Evolutionary conservation across 2,888 invertebrate species (phyloP).

Genomic region (Euplexia lucipara): DNA sequence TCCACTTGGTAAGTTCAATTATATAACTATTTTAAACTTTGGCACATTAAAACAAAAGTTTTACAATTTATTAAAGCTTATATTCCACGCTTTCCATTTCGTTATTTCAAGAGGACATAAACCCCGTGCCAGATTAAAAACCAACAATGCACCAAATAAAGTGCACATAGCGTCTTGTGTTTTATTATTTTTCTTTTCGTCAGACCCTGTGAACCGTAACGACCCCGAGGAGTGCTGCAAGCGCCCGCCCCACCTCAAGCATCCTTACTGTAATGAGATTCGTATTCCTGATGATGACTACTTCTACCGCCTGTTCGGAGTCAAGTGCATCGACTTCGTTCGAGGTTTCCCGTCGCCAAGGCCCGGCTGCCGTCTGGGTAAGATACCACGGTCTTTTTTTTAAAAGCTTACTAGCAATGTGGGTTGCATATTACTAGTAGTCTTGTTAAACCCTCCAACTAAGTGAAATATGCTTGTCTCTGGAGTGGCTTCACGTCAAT

Average conservation of each 20-base stretch:
- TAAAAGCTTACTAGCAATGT: too few species aligned
- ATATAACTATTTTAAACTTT: neutral
- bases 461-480: too few species aligned
- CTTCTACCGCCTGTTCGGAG: slow-evolving; percentile 96
- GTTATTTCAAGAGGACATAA: neutral
- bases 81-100: neutral
- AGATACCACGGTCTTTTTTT: too few species aligned
- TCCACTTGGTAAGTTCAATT: slow-evolving; percentile 93
- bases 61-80: neutral
- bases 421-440: too few species aligned
- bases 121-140: neutral
- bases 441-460: too few species aligned
- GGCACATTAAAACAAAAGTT: neutral
- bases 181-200: slow-evolving; percentile 73
- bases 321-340: slow-evolving; percentile 97
- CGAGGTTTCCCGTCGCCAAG: slow-evolving; percentile 96
- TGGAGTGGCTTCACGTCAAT: too few species aligned
- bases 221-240: slow-evolving; percentile 98
- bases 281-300: slow-evolving; percentile 97
- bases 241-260: slow-evolving; percentile 95
- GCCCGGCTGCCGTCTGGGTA: slow-evolving; percentile 96
- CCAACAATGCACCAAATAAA: neutral
- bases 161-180: slow-evolving; percentile 43
- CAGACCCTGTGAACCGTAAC: slow-evolving; percentile 96
- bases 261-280: slow-evolving; percentile 98